Evolutionary conservation across 2,113 vertebrate genomes (phyloP).

Genomic region (Pomatostomus ruficeps): DNA sequence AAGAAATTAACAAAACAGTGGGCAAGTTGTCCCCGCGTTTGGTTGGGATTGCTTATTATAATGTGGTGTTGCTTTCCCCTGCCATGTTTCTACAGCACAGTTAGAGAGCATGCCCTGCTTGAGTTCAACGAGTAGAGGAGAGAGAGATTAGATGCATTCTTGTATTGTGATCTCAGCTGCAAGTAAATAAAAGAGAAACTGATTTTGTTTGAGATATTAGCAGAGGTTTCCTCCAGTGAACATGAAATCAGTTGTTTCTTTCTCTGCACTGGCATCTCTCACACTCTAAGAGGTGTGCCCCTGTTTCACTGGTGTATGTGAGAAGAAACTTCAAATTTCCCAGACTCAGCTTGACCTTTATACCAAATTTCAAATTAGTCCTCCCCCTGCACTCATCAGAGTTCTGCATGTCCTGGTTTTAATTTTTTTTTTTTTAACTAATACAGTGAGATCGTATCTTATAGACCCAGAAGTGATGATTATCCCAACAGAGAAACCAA

Average conservation of each 20-base stretch:
- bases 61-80: not conserved
- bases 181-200: not conserved
- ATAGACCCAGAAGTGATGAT: slow-evolving; percentile 16
- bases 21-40: not conserved
- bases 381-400: not conserved
- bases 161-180: not conserved
- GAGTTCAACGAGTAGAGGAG: not conserved
- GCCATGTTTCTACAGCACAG: not conserved
- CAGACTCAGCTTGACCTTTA: not conserved
- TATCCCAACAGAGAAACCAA: slow-evolving; percentile 29
- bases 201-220: not conserved
- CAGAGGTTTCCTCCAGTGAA: not conserved
- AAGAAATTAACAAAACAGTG: not conserved
- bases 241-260: not conserved
- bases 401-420: not conserved
- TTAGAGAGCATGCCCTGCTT: not conserved
- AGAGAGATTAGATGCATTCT: not conserved
- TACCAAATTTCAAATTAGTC: not conserved
- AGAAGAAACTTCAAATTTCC: not conserved
- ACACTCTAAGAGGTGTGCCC: not conserved
- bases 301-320: not conserved
- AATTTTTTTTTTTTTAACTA: not conserved
- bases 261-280: not conserved
- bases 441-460: slow-evolving; percentile 14
- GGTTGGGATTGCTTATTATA: not conserved